Evolutionary conservation across 2,113 vertebrate species (phyloP).

Genomic region (Neotoma lepida): DNA sequence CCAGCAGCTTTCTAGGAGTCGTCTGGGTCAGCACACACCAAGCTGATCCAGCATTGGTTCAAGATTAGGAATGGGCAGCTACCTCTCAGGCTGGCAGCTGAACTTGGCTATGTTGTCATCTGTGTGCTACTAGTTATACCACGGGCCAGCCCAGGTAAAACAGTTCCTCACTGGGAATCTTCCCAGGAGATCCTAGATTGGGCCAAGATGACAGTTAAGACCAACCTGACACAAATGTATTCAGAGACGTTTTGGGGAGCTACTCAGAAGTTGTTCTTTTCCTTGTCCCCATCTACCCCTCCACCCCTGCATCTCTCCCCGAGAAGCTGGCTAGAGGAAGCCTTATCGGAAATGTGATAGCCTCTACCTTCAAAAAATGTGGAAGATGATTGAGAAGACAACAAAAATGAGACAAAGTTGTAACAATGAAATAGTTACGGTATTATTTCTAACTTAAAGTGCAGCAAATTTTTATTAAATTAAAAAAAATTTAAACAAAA

Average conservation of each 20-base stretch:
- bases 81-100: too few relatives aligned
- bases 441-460: background rate
- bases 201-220: background rate
- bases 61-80: too few relatives aligned
- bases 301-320: too few relatives aligned
- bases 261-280: background rate
- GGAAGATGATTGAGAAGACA: background rate
- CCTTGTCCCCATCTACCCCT: too few relatives aligned
- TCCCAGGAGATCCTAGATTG: background rate
- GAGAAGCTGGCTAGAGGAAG: too few relatives aligned
- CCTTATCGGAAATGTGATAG: background rate
- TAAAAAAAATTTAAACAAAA: background rate
- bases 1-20: too few relatives aligned
- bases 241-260: slow-evolving; percentile 6
- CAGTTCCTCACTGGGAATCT: background rate
- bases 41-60: too few relatives aligned
- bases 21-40: too few relatives aligned
- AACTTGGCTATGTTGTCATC: background rate
- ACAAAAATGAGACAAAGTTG: background rate
- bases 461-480: background rate
- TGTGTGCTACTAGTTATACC: background rate
- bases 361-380: background rate
- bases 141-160: background rate
- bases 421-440: background rate
- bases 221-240: background rate